Evolutionary conservation across 2,113 vertebrate genomes (phyloP), one percentile per base, ranked within the genome.

Genomic region (Chionomys nivalis): DNA sequence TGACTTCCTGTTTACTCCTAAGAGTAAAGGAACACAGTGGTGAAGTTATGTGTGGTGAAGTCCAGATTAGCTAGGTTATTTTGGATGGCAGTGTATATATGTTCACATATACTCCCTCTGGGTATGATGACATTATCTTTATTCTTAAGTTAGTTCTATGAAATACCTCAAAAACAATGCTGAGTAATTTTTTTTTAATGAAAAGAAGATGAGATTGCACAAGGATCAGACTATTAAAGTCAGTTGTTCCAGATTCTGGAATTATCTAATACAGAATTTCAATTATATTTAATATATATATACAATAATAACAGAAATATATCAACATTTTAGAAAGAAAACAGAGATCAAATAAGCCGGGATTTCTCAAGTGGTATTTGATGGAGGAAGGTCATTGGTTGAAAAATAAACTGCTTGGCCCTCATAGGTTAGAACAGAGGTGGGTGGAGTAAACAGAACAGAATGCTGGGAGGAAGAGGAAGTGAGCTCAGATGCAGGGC

Each of bases 1-100:
- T 81, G 7, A 5, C 7, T 5, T 28, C 12, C 1, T 14, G 21
- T 83, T 58, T 33, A 23, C 12, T 65, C 24, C 5, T 28, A 49
- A 14, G 7, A 75, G 47, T 81, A 28, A 55, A 93, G 36, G 0
- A 23, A 33, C 4, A 19, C 61, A 55, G 79, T 61, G 68, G 81
- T 44, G 1, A 49, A 36, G 7, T n/a, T 16, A 11, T 7, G 1
- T 21, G 63, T 47, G 26, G 1, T n/a, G 12, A n/a, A 31, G 1
- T 33, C 12, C n/a, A 36, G 5, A 3, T 17, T 17, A 11, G 21
- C n/a, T 10, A 52, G 26, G n/a, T 73, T 66, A 49, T 24, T 77
- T 39, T 39, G 0, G 1, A 52, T 0, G 24, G 17, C 16, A 8
- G 2, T 47, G 16, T 75, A 58, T 58, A 8, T 7, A 1, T 66